Evolutionary conservation across 23 tunicate species (phyloP).

Genomic region (Halocynthia roretzi): DNA sequence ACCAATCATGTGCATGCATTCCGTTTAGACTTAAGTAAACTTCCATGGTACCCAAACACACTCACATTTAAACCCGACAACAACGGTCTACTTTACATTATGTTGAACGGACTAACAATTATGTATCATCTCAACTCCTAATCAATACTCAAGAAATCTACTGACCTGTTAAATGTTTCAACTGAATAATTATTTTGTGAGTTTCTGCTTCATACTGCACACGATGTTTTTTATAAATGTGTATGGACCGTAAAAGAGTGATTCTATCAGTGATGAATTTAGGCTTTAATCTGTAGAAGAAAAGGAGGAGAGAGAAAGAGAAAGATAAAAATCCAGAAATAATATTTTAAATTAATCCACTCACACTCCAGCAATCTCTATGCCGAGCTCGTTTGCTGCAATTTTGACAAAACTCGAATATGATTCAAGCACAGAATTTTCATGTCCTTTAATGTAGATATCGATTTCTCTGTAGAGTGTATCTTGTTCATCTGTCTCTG

Average conservation of each 20-base stretch:
- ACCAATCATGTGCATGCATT: too few species aligned
- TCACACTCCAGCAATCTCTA: constrained; percentile 41
- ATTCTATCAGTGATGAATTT: constrained; percentile 67
- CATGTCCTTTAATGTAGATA: constrained; percentile 74
- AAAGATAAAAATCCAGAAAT: constrained; percentile 1
- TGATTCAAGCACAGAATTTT: constrained; percentile 57
- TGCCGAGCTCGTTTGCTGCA: constrained; percentile 68
- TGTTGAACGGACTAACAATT: too few species aligned
- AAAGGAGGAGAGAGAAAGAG: not conserved
- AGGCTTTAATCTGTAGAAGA: constrained; percentile 26
- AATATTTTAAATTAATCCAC: not conserved
- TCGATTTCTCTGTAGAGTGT: constrained; percentile 67
- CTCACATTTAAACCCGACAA: too few species aligned
- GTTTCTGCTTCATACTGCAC: constrained; percentile 83
- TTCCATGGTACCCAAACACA: too few species aligned
- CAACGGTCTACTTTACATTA: too few species aligned
- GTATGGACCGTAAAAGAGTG: constrained; percentile 62
- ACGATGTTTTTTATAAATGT: constrained; percentile 66
- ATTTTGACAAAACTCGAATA: constrained; percentile 38
- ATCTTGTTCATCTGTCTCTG: constrained; percentile 24
- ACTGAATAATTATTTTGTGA: constrained; percentile 61
- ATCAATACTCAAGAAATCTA: too few species aligned
- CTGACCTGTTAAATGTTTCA: constrained; percentile 59
- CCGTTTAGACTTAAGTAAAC: too few species aligned
- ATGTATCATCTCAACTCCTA: too few species aligned